Evolutionary conservation across 1,140 invertebrate genomes (phyloP).

Genomic region (Hycleus cichorii): DNA sequence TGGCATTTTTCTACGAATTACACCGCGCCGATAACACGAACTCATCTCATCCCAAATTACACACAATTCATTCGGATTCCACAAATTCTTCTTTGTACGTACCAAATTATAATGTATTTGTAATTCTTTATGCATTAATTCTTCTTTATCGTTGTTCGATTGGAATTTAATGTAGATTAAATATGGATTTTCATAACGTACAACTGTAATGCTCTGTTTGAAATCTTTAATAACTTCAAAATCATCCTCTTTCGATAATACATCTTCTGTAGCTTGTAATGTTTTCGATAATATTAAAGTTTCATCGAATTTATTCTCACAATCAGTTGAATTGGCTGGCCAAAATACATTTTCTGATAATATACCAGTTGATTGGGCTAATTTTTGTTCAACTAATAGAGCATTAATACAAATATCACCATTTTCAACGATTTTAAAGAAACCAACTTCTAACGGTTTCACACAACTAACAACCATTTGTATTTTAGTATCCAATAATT

Average conservation of each 20-base stretch:
- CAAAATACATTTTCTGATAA: conserved; percentile 23
- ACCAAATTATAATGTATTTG: conserved; percentile 21
- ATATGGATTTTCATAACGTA: conserved; percentile 20
- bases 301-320: conserved; percentile 10
- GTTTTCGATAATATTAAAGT: background rate
- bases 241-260: background rate
- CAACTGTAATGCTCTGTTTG: conserved; percentile 9
- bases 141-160: conserved; percentile 13
- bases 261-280: background rate
- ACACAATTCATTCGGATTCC: conserved; percentile 18
- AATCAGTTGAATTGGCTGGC: conserved; percentile 15
- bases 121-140: conserved; percentile 19
- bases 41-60: conserved; percentile 5
- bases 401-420: conserved; percentile 28
- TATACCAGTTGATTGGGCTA: conserved; percentile 21
- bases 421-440: conserved; percentile 14
- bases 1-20: conserved; percentile 2
- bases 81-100: conserved; percentile 12
- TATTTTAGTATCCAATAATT: background rate
- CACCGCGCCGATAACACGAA: conserved; percentile 7
- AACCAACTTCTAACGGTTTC: conserved; percentile 18
- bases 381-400: conserved; percentile 21
- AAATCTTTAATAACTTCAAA: background rate
- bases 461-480: conserved; percentile 20
- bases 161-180: conserved; percentile 24